These are phyloP conservation scores for Amphiprion percula DNA, from an alignment of 2,113 vertebrate species.

Conservation along the genomic window DNA sequence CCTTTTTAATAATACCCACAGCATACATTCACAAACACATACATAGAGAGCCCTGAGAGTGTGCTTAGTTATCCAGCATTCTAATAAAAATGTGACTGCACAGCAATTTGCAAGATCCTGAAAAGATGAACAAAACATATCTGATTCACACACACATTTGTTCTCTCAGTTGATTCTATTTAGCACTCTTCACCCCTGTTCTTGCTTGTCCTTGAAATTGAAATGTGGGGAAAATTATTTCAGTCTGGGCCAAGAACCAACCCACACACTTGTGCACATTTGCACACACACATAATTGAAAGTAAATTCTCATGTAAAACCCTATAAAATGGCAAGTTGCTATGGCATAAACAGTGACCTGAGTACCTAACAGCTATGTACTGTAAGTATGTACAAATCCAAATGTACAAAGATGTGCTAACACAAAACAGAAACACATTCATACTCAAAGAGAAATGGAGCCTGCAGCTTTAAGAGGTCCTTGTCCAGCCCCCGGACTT, in stretches of 20 bases:
- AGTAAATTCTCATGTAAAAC: neutral
- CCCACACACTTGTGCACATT: conserved; percentile 28
- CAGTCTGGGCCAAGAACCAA: conserved; percentile 36
- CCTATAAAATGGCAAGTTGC: neutral
- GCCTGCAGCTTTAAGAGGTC: conserved; percentile 81
- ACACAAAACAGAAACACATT: conserved; percentile 43
- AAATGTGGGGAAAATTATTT: conserved; percentile 48
- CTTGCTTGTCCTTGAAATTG: conserved; percentile 32
- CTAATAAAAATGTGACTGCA: conserved; percentile 38
- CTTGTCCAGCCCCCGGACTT: conserved; percentile 78
- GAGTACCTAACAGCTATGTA: neutral
- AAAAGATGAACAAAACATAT: conserved; percentile 28
- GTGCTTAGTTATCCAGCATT: conserved; percentile 18
- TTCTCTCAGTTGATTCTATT: conserved; percentile 33
- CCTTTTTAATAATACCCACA: conserved; percentile 53
- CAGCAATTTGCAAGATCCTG: conserved; percentile 28
- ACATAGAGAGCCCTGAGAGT: conserved; percentile 16
- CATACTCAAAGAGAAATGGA: conserved; percentile 35
- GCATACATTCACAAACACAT: conserved; percentile 22
- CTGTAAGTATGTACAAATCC: neutral
- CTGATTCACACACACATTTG: conserved; percentile 2
- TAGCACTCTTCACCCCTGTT: conserved; percentile 31
- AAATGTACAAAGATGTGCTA: conserved; percentile 16
- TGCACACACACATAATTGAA: neutral
- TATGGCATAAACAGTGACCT: neutral